Evolutionary conservation across 2,113 vertebrate species (phyloP).

Genomic region (Origma solitaria): DNA sequence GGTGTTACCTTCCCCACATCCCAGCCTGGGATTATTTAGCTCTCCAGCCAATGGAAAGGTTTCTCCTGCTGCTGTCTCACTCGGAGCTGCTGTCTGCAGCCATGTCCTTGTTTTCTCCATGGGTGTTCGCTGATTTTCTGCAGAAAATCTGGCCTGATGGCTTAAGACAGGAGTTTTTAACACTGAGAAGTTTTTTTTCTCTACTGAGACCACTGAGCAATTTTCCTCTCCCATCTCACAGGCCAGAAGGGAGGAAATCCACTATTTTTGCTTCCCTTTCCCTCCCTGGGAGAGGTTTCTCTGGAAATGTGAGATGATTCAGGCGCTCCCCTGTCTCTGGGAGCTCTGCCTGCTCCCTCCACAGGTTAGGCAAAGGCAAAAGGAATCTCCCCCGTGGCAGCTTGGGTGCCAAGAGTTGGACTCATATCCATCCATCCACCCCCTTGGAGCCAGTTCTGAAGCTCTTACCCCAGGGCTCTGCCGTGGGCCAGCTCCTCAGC

Average conservation of each 20-base stretch:
- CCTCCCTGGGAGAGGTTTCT: neutral
- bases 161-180: neutral
- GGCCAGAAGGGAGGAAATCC: neutral
- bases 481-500: neutral
- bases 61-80: neutral
- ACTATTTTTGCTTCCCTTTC: neutral
- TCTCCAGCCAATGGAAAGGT: neutral
- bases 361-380: neutral
- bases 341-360: neutral
- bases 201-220: neutral
- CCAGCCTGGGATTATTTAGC: neutral
- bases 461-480: neutral
- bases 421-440: neutral
- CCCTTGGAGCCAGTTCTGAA: neutral
- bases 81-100: neutral
- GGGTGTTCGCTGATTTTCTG: neutral
- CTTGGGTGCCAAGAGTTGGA: neutral
- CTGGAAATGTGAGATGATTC: neutral
- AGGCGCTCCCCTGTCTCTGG: neutral
- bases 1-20: neutral
- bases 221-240: neutral
- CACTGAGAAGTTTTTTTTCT: neutral
- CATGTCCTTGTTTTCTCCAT: neutral
- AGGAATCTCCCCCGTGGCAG: neutral
- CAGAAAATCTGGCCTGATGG: neutral